Base-by-base conservation (phyloP, 2,113 vertebrate genomes). In the Paramisgurnus dabryanus region DNA sequence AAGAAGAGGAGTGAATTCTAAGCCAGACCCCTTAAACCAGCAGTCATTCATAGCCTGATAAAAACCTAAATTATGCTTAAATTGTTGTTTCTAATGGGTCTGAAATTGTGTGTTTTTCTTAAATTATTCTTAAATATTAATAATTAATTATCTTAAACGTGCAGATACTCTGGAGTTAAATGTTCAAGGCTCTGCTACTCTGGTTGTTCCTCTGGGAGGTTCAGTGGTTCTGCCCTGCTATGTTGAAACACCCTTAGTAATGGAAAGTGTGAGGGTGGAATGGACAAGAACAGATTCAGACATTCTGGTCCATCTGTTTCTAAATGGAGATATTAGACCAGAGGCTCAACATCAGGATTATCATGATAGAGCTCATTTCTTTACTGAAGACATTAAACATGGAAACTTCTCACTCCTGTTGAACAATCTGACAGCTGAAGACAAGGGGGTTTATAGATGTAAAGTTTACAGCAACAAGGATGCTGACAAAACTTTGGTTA, bases 191-290 rank as follows among this genome's bases (percentile, higher is more conserved):
- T 27, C 27, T 27, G 27, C 27, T 27, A 27, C 80, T 71, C 57
- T 77, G 18, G 43, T 11, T 70, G 74, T 17, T 41, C 34, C 12
- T 49, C 49, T 58, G 58, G 67, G 60, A 45, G 45, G 8, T 39
- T 76, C 73, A 6, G 57, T 82, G 72, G 22, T 70, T 57, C 15
- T 81, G 73, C 66, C 73, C 45, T 81, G 80, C 41, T 76, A 64
- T 69, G 66, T 77, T 34, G 39, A 82, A 17, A 39, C 39, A 50
- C 15, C 74, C 22, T 27, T 70, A 45, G 67, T 66, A 18, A 1
- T 64, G 39, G 22, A 65, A 6, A n/a, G 63, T 67, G 15, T 78
- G 40, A 50, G 73, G 17, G n/a, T 78, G 75, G 61, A 66, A 39
- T 72, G 41, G 22, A 49, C 57, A 39, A n/a, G 13, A 18, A 40